Conservation (phyloP, 2,888 invertebrate genomes). For the Agrilus cyanescens region DNA sequence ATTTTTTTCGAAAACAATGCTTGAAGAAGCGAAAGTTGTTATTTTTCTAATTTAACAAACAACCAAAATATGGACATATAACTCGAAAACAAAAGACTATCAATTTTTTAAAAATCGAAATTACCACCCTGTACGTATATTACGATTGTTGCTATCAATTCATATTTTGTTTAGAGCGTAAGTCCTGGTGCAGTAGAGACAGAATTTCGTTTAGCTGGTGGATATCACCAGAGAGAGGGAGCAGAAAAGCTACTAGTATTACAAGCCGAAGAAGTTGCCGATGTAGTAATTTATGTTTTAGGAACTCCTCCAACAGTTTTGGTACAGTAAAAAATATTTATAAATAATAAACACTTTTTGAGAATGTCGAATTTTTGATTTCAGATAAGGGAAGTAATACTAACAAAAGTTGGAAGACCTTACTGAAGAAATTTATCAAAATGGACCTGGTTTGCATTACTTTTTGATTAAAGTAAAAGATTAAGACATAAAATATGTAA, state of each 20-base stretch:
- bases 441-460: no score
- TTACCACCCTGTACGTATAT: no score
- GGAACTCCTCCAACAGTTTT: constrained; percentile 1
- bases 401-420: not conserved
- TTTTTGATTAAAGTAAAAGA: no score
- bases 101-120: no score
- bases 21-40: no score
- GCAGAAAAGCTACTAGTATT: no score
- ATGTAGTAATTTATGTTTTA: constrained; percentile 3
- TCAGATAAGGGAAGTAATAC: constrained; percentile 1
- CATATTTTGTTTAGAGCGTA: constrained; percentile 1
- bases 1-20: no score
- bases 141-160: not conserved
- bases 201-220: not conserved
- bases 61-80: no score
- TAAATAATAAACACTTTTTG: not conserved
- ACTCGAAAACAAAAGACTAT: no score
- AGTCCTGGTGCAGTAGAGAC: constrained; percentile 7
- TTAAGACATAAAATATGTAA: no score
- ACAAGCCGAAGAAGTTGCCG: not conserved
- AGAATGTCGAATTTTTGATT: constrained; percentile 1
- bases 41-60: no score
- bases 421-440: no score
- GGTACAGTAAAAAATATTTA: not conserved
- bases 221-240: not conserved